Percentiles rank a stretch among this genome's conserved stretches.
Evolutionary conservation across 2,888 invertebrate genomes (phyloP).

Genomic region (Odontothrips loti): DNA sequence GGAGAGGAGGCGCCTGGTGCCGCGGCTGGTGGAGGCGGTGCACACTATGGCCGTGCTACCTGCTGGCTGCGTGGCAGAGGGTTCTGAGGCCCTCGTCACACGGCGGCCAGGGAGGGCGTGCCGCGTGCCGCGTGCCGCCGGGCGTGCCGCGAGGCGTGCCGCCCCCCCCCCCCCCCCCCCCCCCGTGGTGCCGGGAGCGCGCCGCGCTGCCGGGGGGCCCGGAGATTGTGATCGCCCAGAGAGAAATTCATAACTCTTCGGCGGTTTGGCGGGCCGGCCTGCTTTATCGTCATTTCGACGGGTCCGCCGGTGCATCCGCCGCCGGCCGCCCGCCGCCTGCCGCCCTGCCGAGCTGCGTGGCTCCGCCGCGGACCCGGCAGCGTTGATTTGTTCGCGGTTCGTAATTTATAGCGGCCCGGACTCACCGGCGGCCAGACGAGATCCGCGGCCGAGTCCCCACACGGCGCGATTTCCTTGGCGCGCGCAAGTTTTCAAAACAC

Average conservation of each 20-base stretch:
- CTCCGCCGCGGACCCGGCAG: too few relatives aligned
- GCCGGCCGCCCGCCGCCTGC: too few relatives aligned
- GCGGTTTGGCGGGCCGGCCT: background rate
- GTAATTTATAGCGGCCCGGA: background rate
- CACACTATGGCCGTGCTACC: too few relatives aligned
- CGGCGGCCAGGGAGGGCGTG: background rate
- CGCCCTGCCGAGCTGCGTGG: too few relatives aligned
- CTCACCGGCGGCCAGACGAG: too few relatives aligned
- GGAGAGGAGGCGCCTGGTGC: too few relatives aligned
- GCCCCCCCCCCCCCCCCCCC: background rate
- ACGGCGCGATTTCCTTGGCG: background rate
- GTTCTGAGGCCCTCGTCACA: too few relatives aligned
- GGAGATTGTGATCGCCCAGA: background rate
- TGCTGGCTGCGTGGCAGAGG: too few relatives aligned
- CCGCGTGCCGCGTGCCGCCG: background rate
- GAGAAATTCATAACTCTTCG: conserved; percentile 2
- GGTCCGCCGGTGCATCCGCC: too few relatives aligned
- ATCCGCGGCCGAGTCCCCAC: too few relatives aligned
- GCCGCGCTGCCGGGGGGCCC: background rate
- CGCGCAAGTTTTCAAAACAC: background rate
- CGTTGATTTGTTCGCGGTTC: background rate
- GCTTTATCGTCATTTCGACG: background rate
- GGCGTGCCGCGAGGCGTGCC: background rate
- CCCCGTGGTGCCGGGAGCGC: background rate
- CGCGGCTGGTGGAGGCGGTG: too few relatives aligned